Evolutionary conservation across 2,113 vertebrate species (phyloP).

Genomic region (Dasyurus viverrinus): DNA sequence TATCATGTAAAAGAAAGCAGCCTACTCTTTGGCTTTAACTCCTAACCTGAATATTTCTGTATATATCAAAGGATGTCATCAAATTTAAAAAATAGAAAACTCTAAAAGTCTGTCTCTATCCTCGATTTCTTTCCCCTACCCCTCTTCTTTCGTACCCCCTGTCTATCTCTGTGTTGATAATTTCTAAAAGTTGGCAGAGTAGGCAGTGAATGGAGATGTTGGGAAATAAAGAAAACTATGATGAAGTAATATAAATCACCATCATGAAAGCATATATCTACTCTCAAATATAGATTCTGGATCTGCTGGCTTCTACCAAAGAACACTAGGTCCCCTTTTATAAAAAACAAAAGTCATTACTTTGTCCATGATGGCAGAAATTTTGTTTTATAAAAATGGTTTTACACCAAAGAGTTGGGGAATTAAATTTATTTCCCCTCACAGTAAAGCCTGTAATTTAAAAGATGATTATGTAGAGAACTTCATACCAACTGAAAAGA

Average conservation of each 20-base stretch:
- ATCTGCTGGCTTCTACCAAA: neutral
- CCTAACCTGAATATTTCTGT: neutral
- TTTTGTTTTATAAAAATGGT: neutral
- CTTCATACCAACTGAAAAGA: neutral
- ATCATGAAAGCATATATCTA: neutral
- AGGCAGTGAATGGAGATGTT: neutral
- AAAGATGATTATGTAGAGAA: neutral
- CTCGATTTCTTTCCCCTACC: neutral
- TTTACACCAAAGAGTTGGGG: neutral
- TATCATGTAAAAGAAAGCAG: slow-evolving; percentile 23
- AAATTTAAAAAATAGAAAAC: neutral
- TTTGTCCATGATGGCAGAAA: neutral
- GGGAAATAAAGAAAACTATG: neutral
- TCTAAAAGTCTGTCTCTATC: neutral
- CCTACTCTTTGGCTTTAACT: neutral
- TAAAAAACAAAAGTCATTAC: neutral
- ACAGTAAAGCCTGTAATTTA: neutral
- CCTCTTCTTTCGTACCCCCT: neutral
- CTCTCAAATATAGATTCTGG: neutral
- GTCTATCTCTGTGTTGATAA: neutral
- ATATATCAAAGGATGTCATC: neutral
- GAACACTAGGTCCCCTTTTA: neutral
- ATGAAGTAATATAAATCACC: neutral
- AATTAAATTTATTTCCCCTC: neutral
- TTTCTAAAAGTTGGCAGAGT: neutral